These are phyloP conservation scores for Hormiphora californensis DNA, from an alignment of 37 sponge, comb jelly and placozoan genomes.

Conservation along the genomic window DNA sequence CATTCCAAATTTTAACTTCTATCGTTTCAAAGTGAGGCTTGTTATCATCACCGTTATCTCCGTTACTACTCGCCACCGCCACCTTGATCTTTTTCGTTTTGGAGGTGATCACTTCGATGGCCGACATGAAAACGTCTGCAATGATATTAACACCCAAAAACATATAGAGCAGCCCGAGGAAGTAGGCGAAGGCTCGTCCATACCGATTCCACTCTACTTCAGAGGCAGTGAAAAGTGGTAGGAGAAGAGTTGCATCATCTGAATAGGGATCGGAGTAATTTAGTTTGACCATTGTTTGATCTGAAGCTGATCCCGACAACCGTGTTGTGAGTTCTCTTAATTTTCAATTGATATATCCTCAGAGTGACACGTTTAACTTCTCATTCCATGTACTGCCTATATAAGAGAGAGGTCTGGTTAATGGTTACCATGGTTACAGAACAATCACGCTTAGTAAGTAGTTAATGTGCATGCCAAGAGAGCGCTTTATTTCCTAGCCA, in stretches of 20 bases:
- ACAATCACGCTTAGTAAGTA: no score
- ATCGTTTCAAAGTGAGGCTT: constrained; percentile 25
- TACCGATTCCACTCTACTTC: constrained; percentile 46
- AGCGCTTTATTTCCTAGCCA: no score
- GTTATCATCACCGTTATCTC: not conserved
- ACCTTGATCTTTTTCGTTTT: constrained; percentile 53
- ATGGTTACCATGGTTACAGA: no score
- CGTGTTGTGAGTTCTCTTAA: no score
- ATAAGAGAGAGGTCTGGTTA: no score
- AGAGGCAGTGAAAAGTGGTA: constrained; percentile 22
- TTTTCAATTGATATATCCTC: no score
- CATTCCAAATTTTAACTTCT: constrained; percentile 55
- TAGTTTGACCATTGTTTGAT: no score
- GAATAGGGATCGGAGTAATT: not conserved
- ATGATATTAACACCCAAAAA: constrained; percentile 54
- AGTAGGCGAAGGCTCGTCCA: constrained; percentile 36
- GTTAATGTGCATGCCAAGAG: no score
- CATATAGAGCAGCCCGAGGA: constrained; percentile 25
- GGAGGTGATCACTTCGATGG: constrained; percentile 55
- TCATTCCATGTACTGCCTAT: not conserved
- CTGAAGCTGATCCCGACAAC: no score
- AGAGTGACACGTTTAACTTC: not conserved
- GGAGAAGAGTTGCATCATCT: not conserved
- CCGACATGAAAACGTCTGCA: constrained; percentile 54
- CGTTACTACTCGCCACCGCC: constrained; percentile 9